A percentile compares a stretch with the other conserved stretches of the same genome.
These are phyloP conservation scores for Allygus modestus DNA, from an alignment of 2,888 invertebrate genomes.

Conservation along the genomic window DNA sequence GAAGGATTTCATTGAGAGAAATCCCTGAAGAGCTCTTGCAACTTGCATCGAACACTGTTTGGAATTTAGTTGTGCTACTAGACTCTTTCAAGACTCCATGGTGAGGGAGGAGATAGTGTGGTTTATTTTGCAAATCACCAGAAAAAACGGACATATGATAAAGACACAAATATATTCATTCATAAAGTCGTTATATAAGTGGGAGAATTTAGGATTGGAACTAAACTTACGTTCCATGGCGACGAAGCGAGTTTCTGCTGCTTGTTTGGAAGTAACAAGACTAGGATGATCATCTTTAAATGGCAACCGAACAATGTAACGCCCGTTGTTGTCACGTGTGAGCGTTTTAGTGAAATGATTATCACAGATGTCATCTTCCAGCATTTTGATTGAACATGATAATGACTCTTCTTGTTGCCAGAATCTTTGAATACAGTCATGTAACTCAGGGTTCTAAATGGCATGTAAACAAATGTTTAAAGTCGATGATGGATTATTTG, in stretches of 20 bases:
- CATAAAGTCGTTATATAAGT: constrained; percentile 2
- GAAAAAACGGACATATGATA: neutral
- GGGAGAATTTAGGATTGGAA: neutral
- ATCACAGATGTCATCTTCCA: neutral
- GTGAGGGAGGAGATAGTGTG: neutral
- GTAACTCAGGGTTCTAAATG: neutral
- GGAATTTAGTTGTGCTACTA: neutral
- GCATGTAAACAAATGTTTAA: neutral
- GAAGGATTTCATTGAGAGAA: constrained; percentile 27
- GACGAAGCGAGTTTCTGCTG: neutral
- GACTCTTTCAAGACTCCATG: neutral
- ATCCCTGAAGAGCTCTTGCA: neutral
- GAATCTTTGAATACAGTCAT: no score
- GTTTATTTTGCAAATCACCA: no score
- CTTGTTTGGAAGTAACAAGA: neutral
- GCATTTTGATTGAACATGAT: neutral
- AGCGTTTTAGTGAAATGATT: neutral
- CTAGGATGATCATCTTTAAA: neutral
- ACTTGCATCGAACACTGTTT: neutral
- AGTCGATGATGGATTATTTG: neutral
- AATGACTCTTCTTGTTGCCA: neutral
- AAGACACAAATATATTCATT: neutral
- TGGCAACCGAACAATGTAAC: neutral
- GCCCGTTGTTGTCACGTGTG: neutral
- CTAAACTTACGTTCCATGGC: no score